phyloP scores from a whole-genome alignment of 2,888 invertebrate genomes.

The Dicyrtoma fusca region DNA sequence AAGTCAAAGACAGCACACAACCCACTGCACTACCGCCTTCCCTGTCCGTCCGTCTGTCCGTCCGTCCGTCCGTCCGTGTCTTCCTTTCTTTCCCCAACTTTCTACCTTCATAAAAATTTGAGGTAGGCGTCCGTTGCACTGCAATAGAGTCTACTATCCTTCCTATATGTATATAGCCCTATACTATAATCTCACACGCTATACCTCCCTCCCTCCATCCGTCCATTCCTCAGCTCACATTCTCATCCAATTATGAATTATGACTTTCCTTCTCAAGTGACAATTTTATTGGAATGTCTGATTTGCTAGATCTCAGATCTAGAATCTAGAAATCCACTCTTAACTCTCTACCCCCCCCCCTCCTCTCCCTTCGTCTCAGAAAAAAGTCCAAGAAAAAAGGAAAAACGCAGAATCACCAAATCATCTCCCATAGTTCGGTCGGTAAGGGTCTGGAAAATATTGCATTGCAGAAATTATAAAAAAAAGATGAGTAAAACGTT shows the following conservation, averaged over 20 bases:
- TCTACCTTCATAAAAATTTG: too few species aligned
- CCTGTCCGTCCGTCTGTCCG: background rate
- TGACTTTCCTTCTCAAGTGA: conserved; percentile 54
- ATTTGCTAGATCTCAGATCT: conserved; percentile 40
- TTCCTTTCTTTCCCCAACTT: too few species aligned
- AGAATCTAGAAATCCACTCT: conserved; percentile 56
- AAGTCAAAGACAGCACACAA: too few species aligned
- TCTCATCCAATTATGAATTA: conserved; percentile 56
- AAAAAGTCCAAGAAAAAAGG: too few species aligned
- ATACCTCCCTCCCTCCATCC: background rate
- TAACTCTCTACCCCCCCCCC: conserved; percentile 10
- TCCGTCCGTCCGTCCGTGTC: background rate
- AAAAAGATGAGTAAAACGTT: too few species aligned
- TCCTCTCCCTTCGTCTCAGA: too few species aligned
- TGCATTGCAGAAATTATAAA: too few species aligned
- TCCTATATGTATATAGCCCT: background rate
- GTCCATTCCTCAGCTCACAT: conserved; percentile 13
- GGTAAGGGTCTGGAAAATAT: too few species aligned
- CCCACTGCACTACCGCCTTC: too few species aligned
- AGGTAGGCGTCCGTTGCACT: too few species aligned
- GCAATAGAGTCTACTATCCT: background rate
- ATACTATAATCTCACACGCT: background rate
- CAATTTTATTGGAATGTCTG: conserved; percentile 56
- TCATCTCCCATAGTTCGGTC: too few species aligned
- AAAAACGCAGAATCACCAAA: too few species aligned